Conservation (phyloP, 2,797 vertebrate genomes). For the Sebastes ruberrimus region DNA sequence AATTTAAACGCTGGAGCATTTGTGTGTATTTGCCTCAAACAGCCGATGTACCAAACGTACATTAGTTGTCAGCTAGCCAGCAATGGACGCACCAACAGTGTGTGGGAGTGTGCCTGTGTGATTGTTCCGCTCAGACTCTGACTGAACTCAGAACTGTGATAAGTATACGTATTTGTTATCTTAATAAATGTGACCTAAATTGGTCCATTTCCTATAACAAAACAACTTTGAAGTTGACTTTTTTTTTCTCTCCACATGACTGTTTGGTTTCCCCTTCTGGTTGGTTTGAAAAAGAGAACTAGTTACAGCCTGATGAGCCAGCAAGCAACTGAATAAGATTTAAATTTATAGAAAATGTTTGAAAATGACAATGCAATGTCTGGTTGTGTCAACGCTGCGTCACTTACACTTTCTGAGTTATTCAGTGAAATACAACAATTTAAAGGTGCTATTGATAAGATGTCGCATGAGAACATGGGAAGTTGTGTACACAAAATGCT, state of each 20-base stretch:
- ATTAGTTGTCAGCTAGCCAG: neutral
- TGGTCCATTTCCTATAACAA: neutral
- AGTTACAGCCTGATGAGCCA: neutral
- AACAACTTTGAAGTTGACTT: neutral
- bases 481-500: too few species aligned
- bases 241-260: neutral
- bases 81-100: neutral
- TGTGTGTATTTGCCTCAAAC: neutral
- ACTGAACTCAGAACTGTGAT: neutral
- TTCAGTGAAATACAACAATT: neutral
- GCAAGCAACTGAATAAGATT: neutral
- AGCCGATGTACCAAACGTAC: neutral
- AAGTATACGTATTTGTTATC: neutral
- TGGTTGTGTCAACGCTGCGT: neutral
- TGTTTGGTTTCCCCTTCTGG: neutral
- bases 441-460: neutral
- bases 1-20: neutral
- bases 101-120: too few species aligned
- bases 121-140: neutral
- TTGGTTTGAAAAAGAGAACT: neutral
- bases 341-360: neutral
- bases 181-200: neutral
- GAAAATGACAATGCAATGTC: neutral
- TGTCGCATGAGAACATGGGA: too few species aligned
- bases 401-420: neutral